Base-by-base conservation (phyloP, 2,113 vertebrate species). In the Galeopterus variegatus region DNA sequence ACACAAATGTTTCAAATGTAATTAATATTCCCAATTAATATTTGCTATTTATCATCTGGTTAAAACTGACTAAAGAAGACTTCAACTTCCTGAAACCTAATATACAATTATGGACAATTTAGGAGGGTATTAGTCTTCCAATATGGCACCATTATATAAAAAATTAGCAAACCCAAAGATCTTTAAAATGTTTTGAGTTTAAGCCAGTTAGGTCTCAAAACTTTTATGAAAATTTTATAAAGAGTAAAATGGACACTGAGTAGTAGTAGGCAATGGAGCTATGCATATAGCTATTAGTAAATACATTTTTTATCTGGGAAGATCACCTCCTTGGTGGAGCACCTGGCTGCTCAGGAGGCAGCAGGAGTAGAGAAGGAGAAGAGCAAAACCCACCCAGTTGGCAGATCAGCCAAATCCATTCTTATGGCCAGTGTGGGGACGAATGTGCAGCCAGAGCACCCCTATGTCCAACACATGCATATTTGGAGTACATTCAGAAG, bases 101-200 rank as follows among this genome's bases (percentile, higher is more conserved):
- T 56, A 24, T 28, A 26, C 17, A 65, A 31, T 23, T 58, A 75
- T 3, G 14, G 64, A 31, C 15, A 70, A 60, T 36, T 79, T 56
- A 56, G 95, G 80, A 94, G 69, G 26, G 5, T 69, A 9, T 5
- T 11, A 45, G 52, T 48, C 48, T 88, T 87, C 75, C 28, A 65
- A 1, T 12, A 31, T 14, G 54, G 41, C 33, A 67, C 14, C 58
- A 19, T 36, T 33, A 58, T 6, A 21, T 17, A 65, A 92, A 95
- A 92, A 80, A 75, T 45, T 23, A 64, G 52, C 12, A 56, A 90
- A 83, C 28, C 8, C 8, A 64, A 62, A 76, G n/a, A 12, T 33
- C 69, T 92, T 96, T 54, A 52, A 96, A 89, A 41, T 64, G 62
- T 77, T 70, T 69, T 58, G 19, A 70, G 19, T 76, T 73, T 83